phyloP scores from a whole-genome alignment of 2,797 vertebrate species.

The Anabas testudineus region DNA sequence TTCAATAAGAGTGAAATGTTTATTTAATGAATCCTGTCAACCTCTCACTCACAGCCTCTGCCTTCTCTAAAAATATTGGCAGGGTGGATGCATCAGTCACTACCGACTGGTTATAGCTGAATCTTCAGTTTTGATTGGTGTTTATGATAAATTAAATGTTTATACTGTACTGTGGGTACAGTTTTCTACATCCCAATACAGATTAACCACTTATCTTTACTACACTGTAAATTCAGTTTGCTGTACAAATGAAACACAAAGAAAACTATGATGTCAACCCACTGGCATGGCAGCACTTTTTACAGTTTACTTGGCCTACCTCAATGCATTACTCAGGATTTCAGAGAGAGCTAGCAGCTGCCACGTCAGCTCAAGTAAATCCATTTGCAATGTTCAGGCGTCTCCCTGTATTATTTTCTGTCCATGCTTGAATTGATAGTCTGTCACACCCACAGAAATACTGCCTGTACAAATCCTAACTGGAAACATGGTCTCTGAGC shows the following conservation, averaged over 20 bases:
- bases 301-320: not conserved
- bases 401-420: not conserved
- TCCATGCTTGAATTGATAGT: not conserved
- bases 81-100: too few relatives aligned
- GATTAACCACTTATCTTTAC: not conserved
- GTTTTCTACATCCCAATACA: not conserved
- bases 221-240: not conserved
- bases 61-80: too few relatives aligned
- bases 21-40: too few relatives aligned
- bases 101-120: too few relatives aligned
- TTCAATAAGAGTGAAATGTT: too few relatives aligned
- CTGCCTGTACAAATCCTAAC: not conserved
- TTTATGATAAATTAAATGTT: too few relatives aligned
- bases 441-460: not conserved
- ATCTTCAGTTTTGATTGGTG: too few relatives aligned
- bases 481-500: conserved; percentile 19
- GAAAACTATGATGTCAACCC: conserved; percentile 22
- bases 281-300: conserved; percentile 11
- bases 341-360: conserved; percentile 50
- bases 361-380: conserved; percentile 48
- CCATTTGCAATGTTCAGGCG: not conserved
- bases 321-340: conserved; percentile 31
- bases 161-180: too few relatives aligned
- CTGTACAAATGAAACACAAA: not conserved
- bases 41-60: too few relatives aligned